These are phyloP conservation scores for Eufriesea mexicana DNA, from an alignment of 1,140 invertebrate genomes.

Conservation along the genomic window DNA sequence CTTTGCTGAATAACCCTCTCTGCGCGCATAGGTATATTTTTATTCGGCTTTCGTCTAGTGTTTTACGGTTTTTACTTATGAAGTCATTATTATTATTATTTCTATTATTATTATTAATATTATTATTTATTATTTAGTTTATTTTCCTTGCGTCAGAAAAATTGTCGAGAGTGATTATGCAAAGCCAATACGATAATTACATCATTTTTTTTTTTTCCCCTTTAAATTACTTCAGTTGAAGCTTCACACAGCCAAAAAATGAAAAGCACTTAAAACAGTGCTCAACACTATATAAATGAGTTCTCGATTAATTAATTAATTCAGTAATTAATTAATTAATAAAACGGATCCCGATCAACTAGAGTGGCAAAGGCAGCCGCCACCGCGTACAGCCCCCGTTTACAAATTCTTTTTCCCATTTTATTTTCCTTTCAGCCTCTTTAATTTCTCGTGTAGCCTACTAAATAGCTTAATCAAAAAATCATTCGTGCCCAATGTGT, in stretches of 20 bases:
- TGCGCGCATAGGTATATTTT: conserved; percentile 37
- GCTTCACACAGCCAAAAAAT: conserved; percentile 80
- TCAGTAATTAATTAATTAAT: conserved; percentile 72
- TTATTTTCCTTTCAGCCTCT: conserved; percentile 25
- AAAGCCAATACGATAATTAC: conserved; percentile 71
- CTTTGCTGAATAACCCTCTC: conserved; percentile 41
- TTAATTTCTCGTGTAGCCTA: conserved; percentile 53
- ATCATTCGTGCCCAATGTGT: conserved; percentile 57
- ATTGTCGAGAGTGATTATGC: conserved; percentile 66
- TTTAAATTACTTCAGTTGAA: conserved; percentile 72
- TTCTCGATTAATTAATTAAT: conserved; percentile 70
- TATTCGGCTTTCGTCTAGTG: conserved; percentile 35
- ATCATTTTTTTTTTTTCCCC: conserved; percentile 38
- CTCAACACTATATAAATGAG: conserved; percentile 77
- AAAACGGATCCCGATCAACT: conserved; percentile 72
- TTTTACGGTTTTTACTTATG: conserved; percentile 27
- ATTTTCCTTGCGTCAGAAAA: conserved; percentile 52
- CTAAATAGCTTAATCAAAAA: conserved; percentile 66
- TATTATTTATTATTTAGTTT: conserved; percentile 48
- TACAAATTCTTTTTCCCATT: conserved; percentile 27
- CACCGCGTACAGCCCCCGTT: conserved; percentile 62
- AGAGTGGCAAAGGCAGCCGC: conserved; percentile 69
- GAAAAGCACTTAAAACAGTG: conserved; percentile 82
- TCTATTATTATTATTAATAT: conserved; percentile 45
- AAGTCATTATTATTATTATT: conserved; percentile 43